These are phyloP conservation scores for Gonatopus flavifemur DNA, from an alignment of 1,140 invertebrate species.

Conservation along the genomic window DNA sequence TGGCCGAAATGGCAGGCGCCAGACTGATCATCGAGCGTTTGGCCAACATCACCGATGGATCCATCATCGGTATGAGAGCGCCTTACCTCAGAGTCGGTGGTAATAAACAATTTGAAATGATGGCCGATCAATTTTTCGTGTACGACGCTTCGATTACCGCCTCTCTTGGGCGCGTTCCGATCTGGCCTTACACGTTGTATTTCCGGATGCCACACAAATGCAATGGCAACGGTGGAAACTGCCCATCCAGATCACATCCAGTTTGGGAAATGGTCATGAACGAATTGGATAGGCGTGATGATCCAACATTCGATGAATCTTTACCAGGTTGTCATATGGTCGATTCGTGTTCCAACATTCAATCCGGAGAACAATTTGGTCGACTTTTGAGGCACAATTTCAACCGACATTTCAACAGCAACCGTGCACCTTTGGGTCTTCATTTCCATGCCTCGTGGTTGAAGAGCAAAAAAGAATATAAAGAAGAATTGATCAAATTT, in stretches of 20 bases:
- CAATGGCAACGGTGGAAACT: slow-evolving; percentile 90
- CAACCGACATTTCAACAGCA: slow-evolving; percentile 89
- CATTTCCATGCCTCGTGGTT: slow-evolving; percentile 95
- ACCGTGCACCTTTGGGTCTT: slow-evolving; percentile 90
- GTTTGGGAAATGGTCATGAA: slow-evolving; percentile 98
- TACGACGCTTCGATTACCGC: slow-evolving; percentile 94
- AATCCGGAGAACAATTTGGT: slow-evolving; percentile 84
- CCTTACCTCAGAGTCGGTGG: slow-evolving; percentile 90
- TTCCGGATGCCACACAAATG: slow-evolving; percentile 95
- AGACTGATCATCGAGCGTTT: slow-evolving; percentile 85
- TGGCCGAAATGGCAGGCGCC: slow-evolving; percentile 94
- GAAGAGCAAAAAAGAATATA: slow-evolving; percentile 91
- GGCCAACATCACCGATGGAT: slow-evolving; percentile 88
- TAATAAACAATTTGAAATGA: slow-evolving; percentile 95
- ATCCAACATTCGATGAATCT: slow-evolving; percentile 87
- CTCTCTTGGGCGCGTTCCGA: slow-evolving; percentile 81
- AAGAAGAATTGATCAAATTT: slow-evolving; percentile 88
- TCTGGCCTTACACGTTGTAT: slow-evolving; percentile 95
- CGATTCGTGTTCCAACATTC: slow-evolving; percentile 90
- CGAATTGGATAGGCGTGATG: slow-evolving; percentile 87
- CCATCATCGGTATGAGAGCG: slow-evolving; percentile 84
- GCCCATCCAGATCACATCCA: slow-evolving; percentile 85
- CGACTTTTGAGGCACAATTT: slow-evolving; percentile 90
- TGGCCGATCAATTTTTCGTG: slow-evolving; percentile 92
- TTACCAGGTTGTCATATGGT: slow-evolving; percentile 92